Percentiles rank a stretch among this genome's conserved stretches.
These are phyloP conservation scores for Pecten maximus DNA, from an alignment of 2,888 invertebrate species.

Conservation along the genomic window DNA sequence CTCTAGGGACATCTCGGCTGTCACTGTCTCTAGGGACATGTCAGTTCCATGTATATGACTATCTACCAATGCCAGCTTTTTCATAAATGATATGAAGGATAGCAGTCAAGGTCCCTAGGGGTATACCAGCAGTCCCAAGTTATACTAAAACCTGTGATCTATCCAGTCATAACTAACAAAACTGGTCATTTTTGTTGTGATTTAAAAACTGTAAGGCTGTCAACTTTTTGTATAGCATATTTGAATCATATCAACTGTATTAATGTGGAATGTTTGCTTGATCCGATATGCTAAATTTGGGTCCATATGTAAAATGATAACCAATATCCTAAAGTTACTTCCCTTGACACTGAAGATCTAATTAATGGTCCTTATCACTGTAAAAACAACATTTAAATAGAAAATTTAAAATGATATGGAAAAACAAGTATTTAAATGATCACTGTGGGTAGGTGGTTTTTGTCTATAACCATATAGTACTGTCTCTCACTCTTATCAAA, in stretches of 20 bases:
- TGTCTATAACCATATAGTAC: background rate
- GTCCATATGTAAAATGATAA: background rate
- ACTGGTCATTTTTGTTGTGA: too few relatives aligned
- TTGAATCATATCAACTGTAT: background rate
- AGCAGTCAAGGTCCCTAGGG: too few relatives aligned
- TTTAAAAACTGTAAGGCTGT: background rate
- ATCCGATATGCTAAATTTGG: background rate
- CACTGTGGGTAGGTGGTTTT: background rate
- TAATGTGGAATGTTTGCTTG: background rate
- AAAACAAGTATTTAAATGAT: background rate
- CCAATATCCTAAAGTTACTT: background rate
- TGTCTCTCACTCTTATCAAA: background rate
- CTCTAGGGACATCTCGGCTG: too few relatives aligned
- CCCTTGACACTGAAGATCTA: background rate
- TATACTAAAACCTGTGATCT: too few relatives aligned
- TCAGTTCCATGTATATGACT: too few relatives aligned
- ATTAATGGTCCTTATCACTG: background rate
- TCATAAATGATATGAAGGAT: too few relatives aligned
- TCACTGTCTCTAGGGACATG: too few relatives aligned
- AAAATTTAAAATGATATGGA: background rate
- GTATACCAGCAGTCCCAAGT: too few relatives aligned
- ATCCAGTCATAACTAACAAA: too few relatives aligned
- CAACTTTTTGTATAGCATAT: background rate
- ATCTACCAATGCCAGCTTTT: too few relatives aligned
- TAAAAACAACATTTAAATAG: background rate